Evolutionary conservation across 1,140 invertebrate species (phyloP), one percentile per base, ranked within the genome.

Genomic region (Lucilia cuprina): DNA sequence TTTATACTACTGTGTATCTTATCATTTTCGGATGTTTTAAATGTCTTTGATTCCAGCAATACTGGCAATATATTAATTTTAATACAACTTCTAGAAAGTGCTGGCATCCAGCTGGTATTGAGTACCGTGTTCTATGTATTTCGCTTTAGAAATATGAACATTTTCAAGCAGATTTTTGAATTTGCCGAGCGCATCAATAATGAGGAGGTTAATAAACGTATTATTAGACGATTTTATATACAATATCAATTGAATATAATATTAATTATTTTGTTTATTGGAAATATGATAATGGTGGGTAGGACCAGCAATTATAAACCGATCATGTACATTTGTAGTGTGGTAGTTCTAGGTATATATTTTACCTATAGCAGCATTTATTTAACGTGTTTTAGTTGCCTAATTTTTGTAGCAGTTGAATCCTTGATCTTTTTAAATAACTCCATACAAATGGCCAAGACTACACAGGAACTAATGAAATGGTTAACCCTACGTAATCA

Each of bases 1-100:
- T 35, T 83, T 21, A 50, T 80, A 0, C 4, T 19, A 21, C n/a
- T 25, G 7, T 60, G 75, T 34, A 13, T 60, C 60, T 78, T 60
- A 9, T 74, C 75, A 65, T 84, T 80, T 60, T 10, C 30, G 12
- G 19, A 21, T 84, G 34, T n/a, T 41, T 84, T 84, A 19, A 35
- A 65, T 1, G 30, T 80, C 5, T 84, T 21, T 17, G 30, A 13
- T 7, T 21, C 50, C 5, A 55, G 49, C 34, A 80, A 80, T 65
- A 84, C 83, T 34, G 75, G 74, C 17, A 47, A 78, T 19, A 65
- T 21, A 41, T n/a, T 84, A 0, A 9, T 80, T 9, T 5, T 80
- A 7, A 5, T 78, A 41, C 75, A 80, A 19, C 3, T 80, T 10
- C 34, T 78, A 75, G 10, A n/a, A 17, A 9, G 74, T 65, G 41